These are phyloP conservation scores for Trinorchestia longiramus DNA, from an alignment of 1,140 invertebrate species.

Conservation along the genomic window DNA sequence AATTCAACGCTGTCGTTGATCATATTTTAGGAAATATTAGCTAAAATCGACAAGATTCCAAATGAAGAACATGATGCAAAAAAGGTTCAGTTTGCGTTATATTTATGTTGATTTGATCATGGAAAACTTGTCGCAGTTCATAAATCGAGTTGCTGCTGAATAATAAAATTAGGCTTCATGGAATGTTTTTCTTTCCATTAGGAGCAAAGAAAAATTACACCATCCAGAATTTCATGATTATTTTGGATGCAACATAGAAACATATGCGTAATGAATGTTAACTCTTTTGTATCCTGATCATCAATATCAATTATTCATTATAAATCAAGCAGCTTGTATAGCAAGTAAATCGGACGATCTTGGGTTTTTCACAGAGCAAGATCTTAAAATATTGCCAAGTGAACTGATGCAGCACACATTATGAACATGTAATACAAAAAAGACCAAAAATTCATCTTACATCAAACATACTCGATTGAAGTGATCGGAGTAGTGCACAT, in stretches of 20 bases:
- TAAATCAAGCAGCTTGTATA: neutral
- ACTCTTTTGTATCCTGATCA: neutral
- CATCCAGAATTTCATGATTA: neutral
- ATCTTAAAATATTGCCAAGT: neutral
- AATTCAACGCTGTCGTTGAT: too few relatives aligned
- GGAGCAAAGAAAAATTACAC: neutral
- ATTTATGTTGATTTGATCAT: neutral
- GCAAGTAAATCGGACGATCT: too few relatives aligned
- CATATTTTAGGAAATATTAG: neutral
- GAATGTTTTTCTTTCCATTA: neutral
- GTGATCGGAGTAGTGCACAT: neutral
- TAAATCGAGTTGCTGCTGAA: neutral
- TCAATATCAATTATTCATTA: neutral
- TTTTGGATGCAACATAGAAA: neutral
- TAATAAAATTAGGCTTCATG: neutral
- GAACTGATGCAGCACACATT: neutral
- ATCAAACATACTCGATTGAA: neutral
- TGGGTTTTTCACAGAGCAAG: neutral
- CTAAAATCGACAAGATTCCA: neutral
- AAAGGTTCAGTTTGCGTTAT: neutral
- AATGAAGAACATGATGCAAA: neutral
- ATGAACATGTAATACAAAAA: neutral
- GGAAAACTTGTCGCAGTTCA: neutral
- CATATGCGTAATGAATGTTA: neutral
- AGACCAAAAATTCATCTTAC: neutral